Evolutionary conservation across 2,113 vertebrate species (phyloP).

Genomic region (Cyphotilapia sp.): DNA sequence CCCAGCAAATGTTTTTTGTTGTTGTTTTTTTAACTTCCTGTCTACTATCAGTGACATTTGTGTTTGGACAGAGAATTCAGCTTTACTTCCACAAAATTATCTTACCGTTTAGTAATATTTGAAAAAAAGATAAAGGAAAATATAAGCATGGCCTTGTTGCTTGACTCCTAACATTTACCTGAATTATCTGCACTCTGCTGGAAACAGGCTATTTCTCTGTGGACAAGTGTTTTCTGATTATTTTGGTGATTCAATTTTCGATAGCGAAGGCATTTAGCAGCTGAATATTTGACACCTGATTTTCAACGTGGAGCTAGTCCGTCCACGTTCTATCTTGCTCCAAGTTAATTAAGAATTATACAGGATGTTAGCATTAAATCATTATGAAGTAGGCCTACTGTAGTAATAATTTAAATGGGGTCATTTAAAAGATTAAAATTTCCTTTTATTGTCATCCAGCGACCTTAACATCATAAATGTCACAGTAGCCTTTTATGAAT

Average conservation of each 20-base stretch:
- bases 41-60: background rate
- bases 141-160: background rate
- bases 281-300: background rate
- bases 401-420: constrained; percentile 48
- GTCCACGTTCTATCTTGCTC: constrained; percentile 10
- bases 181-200: background rate
- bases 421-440: constrained; percentile 65
- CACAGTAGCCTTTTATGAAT: constrained; percentile 33
- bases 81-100: background rate
- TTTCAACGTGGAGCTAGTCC: constrained; percentile 41
- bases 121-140: background rate
- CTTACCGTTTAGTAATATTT: background rate
- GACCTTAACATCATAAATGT: constrained; percentile 62
- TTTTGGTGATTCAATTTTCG: background rate
- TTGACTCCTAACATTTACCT: background rate
- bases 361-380: constrained; percentile 65
- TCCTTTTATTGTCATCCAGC: constrained; percentile 56
- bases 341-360: constrained; percentile 71
- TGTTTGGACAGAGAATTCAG: background rate
- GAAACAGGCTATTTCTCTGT: background rate
- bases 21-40: background rate
- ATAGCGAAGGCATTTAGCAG: background rate
- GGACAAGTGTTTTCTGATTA: background rate
- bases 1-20: background rate
- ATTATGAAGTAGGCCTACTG: constrained; percentile 41